Evolutionary conservation across 2,797 vertebrate genomes (phyloP), one percentile per base, ranked within the genome.

Genomic region (Sebastiscus tertius): DNA sequence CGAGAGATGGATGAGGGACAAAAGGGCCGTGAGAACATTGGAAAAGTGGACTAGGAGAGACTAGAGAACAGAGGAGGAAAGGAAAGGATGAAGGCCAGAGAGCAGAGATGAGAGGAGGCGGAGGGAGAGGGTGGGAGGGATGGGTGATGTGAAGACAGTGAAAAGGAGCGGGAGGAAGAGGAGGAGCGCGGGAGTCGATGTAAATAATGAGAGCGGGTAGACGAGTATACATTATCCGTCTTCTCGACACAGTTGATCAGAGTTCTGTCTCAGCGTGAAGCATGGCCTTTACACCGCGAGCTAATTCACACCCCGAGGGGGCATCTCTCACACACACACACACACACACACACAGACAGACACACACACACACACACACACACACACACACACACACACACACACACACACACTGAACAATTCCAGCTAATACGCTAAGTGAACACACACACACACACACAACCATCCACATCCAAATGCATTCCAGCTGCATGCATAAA

Each of bases 181-280:
- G 73, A 56, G 49, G 63, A 64, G 74, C 1, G 33, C 18, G 12
- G 63, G 63, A 84, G 68, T 78, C 27, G 1, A 31, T 75, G 87
- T 89, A 85, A 87, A 82, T 83, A 86, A 90, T 88, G 86, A 87
- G 88, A 63, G 36, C 12, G 63, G 12, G 29, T 72, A 81, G 64
- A 68, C 65, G 22, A 66, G 71, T 31, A 20, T 75, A 79, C 82
- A 78, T 88, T 58, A 91, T 91, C 84, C 14, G 20, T 89, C 85
- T 90, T 90, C 90, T 89, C 3, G 60, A 88, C 89, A 88, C 80
- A 89, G 79, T 78, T 90, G 90, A 93, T 90, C 90, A 89, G 88
- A 90, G 89, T 78, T 88, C 77, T 88, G 91, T 86, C 85, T 88
- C 68, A 1, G 73, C 12, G 42, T 88, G 89, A 92, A 85, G 79